These are phyloP conservation scores for Hyaena hyaena DNA, from an alignment of 2,113 vertebrate species.

Conservation along the genomic window DNA sequence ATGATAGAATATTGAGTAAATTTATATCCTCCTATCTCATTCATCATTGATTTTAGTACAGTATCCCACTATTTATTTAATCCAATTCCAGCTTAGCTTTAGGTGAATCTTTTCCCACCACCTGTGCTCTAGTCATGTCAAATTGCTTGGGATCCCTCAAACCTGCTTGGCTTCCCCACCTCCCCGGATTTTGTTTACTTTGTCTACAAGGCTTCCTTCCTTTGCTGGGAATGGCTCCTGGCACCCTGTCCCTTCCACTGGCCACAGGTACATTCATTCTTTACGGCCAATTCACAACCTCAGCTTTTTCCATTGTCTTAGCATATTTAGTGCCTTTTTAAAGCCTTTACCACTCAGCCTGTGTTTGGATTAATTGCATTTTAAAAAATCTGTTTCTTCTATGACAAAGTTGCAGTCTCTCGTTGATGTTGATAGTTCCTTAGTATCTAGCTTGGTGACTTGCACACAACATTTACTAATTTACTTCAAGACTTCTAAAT, in stretches of 20 bases:
- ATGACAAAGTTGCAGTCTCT: not conserved
- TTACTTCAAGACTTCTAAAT: constrained; percentile 30
- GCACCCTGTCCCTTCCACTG: fast-evolving
- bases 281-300: not conserved
- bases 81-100: not conserved
- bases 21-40: not conserved
- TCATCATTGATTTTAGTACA: not conserved
- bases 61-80: not conserved
- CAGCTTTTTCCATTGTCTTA: not conserved
- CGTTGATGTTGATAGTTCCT: not conserved
- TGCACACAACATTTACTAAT: not conserved
- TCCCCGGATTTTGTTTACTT: not conserved
- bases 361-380: not conserved
- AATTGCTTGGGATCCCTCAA: not conserved
- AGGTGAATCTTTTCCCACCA: not conserved
- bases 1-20: not conserved
- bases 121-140: not conserved
- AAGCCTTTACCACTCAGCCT: not conserved
- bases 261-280: not conserved
- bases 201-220: not conserved
- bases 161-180: fast-evolving
- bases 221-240: not conserved
- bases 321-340: not conserved
- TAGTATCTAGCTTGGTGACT: not conserved
- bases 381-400: not conserved